phyloP scores from a whole-genome alignment of 37 sponge, comb jelly and placozoan species.

The Cladorhizidae sp. region DNA sequence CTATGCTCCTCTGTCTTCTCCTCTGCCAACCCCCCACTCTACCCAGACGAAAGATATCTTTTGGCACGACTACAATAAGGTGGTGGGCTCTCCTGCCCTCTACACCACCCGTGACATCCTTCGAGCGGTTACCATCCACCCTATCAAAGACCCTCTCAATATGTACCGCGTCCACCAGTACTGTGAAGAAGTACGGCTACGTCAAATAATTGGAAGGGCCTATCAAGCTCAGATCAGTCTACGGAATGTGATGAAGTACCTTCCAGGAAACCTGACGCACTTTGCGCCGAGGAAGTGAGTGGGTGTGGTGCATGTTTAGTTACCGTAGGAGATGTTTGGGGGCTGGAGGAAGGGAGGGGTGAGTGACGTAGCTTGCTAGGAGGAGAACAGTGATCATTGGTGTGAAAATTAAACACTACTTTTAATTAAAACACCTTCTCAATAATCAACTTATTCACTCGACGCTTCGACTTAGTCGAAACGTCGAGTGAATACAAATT shows the following conservation, averaged over 20 bases:
- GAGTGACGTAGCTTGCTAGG: too few species aligned
- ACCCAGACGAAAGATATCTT: conserved; percentile 22
- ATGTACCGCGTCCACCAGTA: conserved; percentile 62
- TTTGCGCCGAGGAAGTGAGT: background rate
- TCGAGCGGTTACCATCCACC: conserved; percentile 55
- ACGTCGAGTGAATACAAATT: too few species aligned
- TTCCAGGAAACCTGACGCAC: conserved; percentile 26
- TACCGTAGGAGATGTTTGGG: too few species aligned
- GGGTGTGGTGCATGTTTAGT: too few species aligned
- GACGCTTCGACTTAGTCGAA: too few species aligned
- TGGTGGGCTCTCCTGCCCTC: conserved; percentile 17
- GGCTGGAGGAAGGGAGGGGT: too few species aligned
- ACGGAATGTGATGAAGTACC: background rate
- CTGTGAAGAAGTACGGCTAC: conserved; percentile 9
- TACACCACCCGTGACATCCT: conserved; percentile 28
- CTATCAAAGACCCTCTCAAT: conserved; percentile 49
- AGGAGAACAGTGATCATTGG: too few species aligned
- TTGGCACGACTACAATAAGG: conserved; percentile 49
- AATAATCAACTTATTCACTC: too few species aligned
- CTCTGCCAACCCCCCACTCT: background rate
- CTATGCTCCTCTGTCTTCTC: background rate
- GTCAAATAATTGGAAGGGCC: conserved; percentile 13
- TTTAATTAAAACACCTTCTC: too few species aligned
- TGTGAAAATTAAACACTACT: too few species aligned
- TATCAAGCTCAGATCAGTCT: background rate